These are phyloP conservation scores for Malurus melanocephalus DNA, from an alignment of 2,113 vertebrate species.

Conservation along the genomic window DNA sequence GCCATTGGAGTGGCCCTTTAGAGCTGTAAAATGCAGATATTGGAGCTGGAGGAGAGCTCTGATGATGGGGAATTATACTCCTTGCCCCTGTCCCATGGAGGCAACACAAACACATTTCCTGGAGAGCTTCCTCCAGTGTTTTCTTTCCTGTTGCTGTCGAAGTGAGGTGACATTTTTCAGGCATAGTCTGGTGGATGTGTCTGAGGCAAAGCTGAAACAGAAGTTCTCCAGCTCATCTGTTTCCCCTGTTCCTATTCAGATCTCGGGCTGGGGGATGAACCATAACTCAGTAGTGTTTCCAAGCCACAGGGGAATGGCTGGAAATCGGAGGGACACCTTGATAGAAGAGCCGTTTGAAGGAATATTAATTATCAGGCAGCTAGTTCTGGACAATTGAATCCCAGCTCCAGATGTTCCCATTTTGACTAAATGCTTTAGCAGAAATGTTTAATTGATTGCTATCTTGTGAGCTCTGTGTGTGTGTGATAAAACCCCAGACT, in stretches of 20 bases:
- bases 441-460: constrained; percentile 55
- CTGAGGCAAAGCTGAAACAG: background rate
- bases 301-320: background rate
- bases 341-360: constrained; percentile 36
- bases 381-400: constrained; percentile 74
- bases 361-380: constrained; percentile 69
- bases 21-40: background rate
- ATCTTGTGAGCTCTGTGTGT: constrained; percentile 41
- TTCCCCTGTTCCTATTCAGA: background rate
- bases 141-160: background rate
- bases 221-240: background rate
- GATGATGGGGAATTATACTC: background rate
- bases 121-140: background rate
- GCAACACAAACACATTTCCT: background rate
- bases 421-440: constrained; percentile 54
- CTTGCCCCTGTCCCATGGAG: background rate
- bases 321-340: constrained; percentile 55
- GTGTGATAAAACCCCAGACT: constrained; percentile 49
- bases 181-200: background rate
- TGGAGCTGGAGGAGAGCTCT: background rate
- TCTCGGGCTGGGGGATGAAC: background rate
- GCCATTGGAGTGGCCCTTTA: background rate
- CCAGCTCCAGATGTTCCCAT: constrained; percentile 68
- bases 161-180: background rate
- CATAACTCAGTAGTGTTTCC: background rate